phyloP scores from a whole-genome alignment of 2,113 vertebrate species.

The Engraulis encrasicolus region DNA sequence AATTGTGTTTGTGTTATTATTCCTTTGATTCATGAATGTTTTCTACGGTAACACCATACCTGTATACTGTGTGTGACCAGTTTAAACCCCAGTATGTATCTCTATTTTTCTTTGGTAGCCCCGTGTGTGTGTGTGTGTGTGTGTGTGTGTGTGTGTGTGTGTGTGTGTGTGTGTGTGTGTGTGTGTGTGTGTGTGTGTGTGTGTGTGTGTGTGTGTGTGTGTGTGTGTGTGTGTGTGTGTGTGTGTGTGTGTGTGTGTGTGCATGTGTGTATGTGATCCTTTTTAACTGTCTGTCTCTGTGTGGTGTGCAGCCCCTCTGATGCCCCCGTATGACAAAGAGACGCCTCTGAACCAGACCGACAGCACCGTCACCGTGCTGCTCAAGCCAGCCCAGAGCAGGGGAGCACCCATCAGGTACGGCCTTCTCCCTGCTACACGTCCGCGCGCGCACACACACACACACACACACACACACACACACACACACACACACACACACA shows the following conservation, averaged over 20 bases:
- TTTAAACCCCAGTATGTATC: no score
- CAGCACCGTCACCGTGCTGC: slow-evolving; percentile 89
- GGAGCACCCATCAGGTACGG: slow-evolving; percentile 95
- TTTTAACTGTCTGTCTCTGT: neutral
- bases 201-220: neutral
- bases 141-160: slow-evolving; percentile 21
- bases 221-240: neutral
- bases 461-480: neutral
- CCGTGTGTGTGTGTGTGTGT: neutral
- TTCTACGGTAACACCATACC: no score
- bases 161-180: slow-evolving; percentile 9
- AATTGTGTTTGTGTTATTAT: no score
- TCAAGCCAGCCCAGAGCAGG: slow-evolving; percentile 94
- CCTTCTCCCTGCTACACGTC: neutral
- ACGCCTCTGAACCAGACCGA: slow-evolving; percentile 96
- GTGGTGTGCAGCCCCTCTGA: slow-evolving; percentile 84
- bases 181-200: no score
- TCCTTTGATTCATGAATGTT: no score
- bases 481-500: neutral
- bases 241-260: neutral
- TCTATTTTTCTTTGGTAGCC: no score
- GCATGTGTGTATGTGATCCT: neutral
- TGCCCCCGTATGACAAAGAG: slow-evolving; percentile 94
- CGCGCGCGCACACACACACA: slow-evolving; percentile 18
- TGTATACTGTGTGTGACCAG: no score